These are phyloP conservation scores for Nomada goodeniana DNA, from an alignment of 2,888 invertebrate species.

Conservation along the genomic window DNA sequence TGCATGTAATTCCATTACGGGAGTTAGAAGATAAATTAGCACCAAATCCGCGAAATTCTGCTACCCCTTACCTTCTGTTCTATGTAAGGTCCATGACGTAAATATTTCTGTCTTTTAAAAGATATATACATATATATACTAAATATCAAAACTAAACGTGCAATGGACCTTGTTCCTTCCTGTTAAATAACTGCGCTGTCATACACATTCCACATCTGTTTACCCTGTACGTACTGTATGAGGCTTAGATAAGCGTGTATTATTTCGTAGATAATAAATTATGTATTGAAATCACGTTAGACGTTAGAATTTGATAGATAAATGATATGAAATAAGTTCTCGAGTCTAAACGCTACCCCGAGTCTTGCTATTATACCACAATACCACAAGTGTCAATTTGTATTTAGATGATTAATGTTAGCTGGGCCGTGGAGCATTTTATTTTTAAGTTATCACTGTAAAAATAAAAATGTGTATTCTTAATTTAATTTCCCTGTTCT, in stretches of 20 bases:
- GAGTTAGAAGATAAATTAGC: conserved; percentile 93
- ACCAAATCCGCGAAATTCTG: conserved; percentile 90
- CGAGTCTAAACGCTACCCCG: conserved; percentile 28
- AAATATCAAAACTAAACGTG: conserved; percentile 37
- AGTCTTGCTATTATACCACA: conserved; percentile 38
- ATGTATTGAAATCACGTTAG: conserved; percentile 48
- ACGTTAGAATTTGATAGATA: conserved; percentile 51
- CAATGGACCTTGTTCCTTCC: conserved; percentile 51
- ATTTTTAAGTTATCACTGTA: conserved; percentile 66
- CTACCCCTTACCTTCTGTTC: conserved; percentile 94
- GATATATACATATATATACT: conserved; percentile 36
- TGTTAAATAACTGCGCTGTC: conserved; percentile 49
- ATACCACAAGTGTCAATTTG: conserved; percentile 50
- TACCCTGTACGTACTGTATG: conserved; percentile 52
- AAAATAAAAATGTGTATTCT: conserved; percentile 68
- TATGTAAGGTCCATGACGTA: conserved; percentile 87
- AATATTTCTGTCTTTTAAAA: conserved; percentile 26
- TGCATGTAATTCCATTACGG: conserved; percentile 90
- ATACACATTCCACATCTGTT: conserved; percentile 68
- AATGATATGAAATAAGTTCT: conserved; percentile 37
- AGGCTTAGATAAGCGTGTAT: conserved; percentile 61
- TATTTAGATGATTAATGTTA: conserved; percentile 65
- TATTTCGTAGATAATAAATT: conserved; percentile 64
- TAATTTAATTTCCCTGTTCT: conserved; percentile 37
- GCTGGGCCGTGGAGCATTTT: conserved; percentile 58